Conservation (phyloP, 2,113 vertebrate genomes). For the Merops nubicus region DNA sequence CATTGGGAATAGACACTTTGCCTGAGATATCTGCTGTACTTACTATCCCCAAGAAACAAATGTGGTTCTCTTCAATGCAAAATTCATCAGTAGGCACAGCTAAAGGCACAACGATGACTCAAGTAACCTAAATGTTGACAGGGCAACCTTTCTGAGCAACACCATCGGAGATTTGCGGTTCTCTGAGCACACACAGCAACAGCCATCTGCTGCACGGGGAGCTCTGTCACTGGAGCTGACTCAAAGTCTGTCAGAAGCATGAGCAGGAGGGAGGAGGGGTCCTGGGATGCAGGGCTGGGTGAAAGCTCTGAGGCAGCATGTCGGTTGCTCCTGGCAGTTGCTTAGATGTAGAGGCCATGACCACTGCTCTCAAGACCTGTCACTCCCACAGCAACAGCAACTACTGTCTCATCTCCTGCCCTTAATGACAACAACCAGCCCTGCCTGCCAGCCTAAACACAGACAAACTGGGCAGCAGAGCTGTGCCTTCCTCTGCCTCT, state of each 20-base stretch:
- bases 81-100: not conserved
- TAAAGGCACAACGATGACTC: not conserved
- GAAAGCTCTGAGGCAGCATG: not conserved
- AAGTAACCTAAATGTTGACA: not conserved
- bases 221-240: not conserved
- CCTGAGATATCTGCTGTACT: not conserved
- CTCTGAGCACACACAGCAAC: not conserved
- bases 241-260: not conserved
- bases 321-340: not conserved
- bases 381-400: not conserved
- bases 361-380: fast-evolving
- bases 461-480: not conserved
- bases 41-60: not conserved
- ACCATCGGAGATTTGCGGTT: not conserved
- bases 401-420: not conserved
- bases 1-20: not conserved
- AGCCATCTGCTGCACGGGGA: not conserved
- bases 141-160: not conserved
- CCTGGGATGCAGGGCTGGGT: not conserved
- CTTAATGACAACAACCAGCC: not conserved
- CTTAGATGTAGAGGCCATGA: not conserved
- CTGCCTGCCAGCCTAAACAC: not conserved
- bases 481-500: not conserved
- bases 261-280: not conserved
- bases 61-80: not conserved